These are phyloP conservation scores for Cerceris rybyensis DNA, from an alignment of 2,888 invertebrate genomes.

Conservation along the genomic window DNA sequence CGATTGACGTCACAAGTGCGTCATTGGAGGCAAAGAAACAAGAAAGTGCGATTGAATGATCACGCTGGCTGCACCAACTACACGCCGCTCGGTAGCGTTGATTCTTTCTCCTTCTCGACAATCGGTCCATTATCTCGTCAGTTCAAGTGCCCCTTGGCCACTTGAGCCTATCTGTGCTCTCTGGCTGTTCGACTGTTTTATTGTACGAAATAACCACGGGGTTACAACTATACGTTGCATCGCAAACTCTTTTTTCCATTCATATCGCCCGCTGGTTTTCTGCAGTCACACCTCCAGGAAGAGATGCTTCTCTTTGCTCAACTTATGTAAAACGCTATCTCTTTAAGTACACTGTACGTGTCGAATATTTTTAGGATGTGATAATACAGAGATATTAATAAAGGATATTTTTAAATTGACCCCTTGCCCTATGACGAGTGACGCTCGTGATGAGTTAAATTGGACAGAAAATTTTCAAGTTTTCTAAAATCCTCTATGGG, in stretches of 20 bases:
- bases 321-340: background rate
- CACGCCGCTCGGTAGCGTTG: constrained; percentile 43
- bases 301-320: background rate
- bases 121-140: constrained; percentile 78
- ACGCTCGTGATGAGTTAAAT: too few relatives aligned
- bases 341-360: too few relatives aligned
- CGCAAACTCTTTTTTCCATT: constrained; percentile 7
- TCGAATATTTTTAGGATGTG: too few relatives aligned
- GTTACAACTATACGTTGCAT: constrained; percentile 17
- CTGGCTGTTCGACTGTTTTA: constrained; percentile 48
- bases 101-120: constrained; percentile 74
- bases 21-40: constrained; percentile 79
- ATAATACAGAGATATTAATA: too few relatives aligned
- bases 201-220: constrained; percentile 53
- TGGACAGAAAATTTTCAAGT: too few relatives aligned
- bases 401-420: too few relatives aligned
- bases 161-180: constrained; percentile 72
- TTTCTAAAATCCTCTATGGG: too few relatives aligned
- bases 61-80: constrained; percentile 62
- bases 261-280: background rate
- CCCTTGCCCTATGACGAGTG: too few relatives aligned
- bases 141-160: constrained; percentile 75
- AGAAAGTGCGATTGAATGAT: constrained; percentile 81
- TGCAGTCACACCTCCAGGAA: background rate
- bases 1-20: constrained; percentile 81